These are phyloP conservation scores for Nothoprocta pentlandii DNA, from an alignment of 2,113 vertebrate species.

Conservation along the genomic window DNA sequence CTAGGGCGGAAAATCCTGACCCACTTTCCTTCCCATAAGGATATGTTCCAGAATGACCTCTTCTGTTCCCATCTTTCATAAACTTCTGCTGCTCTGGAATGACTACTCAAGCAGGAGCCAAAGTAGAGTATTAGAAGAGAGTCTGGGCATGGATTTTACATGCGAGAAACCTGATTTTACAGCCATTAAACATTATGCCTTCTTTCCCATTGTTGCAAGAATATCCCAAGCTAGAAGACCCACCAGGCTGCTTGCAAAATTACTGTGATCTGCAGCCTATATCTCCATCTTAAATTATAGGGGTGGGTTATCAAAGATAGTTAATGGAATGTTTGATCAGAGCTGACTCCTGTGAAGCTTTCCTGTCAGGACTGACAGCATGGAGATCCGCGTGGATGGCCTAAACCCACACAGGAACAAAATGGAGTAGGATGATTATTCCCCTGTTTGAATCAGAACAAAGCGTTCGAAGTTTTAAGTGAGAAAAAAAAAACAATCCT, in stretches of 20 bases:
- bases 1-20: constrained; percentile 48
- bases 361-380: not conserved
- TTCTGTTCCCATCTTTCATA: constrained; percentile 2
- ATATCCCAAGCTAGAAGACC: not conserved
- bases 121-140: not conserved
- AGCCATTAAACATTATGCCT: fast-evolving
- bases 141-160: not conserved
- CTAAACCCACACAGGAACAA: fast-evolving
- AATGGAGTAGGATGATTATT: fast-evolving
- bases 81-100: not conserved
- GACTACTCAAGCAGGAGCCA: not conserved
- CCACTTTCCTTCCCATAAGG: constrained; percentile 42
- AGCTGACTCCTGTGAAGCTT: not conserved
- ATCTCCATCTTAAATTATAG: not conserved
- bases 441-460: fast-evolving
- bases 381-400: not conserved
- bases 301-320: not conserved
- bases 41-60: constrained; percentile 11
- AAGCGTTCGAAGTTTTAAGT: fast-evolving
- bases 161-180: not conserved
- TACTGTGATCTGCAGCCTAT: not conserved
- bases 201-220: not conserved
- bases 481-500: not conserved
- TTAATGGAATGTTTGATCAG: not conserved
- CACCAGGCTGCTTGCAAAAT: not conserved